These are phyloP conservation scores for Himalopsyche kuldschensis DNA, from an alignment of 2,888 invertebrate genomes.

Conservation along the genomic window DNA sequence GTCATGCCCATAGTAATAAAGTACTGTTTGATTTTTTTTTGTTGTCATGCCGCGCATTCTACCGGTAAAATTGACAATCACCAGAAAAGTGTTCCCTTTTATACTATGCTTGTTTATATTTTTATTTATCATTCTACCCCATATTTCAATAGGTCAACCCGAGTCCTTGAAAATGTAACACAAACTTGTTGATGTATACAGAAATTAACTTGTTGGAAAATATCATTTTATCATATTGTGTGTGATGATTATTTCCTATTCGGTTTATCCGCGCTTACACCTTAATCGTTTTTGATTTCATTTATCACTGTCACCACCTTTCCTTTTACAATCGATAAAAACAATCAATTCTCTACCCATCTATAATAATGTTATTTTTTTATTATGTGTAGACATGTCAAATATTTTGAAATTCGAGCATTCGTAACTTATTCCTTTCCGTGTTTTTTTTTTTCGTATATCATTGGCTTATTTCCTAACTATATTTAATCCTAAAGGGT, in stretches of 20 bases:
- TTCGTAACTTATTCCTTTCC: no score
- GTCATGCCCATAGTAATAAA: neutral
- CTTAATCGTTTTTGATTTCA: neutral
- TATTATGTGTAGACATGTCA: no score
- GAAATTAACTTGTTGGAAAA: neutral
- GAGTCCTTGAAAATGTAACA: neutral
- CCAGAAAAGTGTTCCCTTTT: neutral
- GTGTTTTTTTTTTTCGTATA: no score
- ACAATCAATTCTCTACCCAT: no score
- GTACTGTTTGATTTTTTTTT: neutral
- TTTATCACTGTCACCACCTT: neutral
- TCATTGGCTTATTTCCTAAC: no score
- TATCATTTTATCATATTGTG: neutral
- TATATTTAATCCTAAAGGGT: no score
- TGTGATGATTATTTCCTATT: neutral
- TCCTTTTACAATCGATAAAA: neutral
- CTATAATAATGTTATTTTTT: no score
- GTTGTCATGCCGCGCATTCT: slow-evolving; percentile 1
- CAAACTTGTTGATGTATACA: neutral
- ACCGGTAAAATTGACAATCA: neutral
- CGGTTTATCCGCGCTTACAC: neutral
- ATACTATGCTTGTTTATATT: neutral
- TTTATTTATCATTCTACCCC: neutral
- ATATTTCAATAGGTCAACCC: neutral
- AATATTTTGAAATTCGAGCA: no score